A percentile compares a stretch with the other conserved stretches of the same genome.
phyloP scores from a whole-genome alignment of 2,888 invertebrate genomes.

The Macrostomum cliftonense region DNA sequence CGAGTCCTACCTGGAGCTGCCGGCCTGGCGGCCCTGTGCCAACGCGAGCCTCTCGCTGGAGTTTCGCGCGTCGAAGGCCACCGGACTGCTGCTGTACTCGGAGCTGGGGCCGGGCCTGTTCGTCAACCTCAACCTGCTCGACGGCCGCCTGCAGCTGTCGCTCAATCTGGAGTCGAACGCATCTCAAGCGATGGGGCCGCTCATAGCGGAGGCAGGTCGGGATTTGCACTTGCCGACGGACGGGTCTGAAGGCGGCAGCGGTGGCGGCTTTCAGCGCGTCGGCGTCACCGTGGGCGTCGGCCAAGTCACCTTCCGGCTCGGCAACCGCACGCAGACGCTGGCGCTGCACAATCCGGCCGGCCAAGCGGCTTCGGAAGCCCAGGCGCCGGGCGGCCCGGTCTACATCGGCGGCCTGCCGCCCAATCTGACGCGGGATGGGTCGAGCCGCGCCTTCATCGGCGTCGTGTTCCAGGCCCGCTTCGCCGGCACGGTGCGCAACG shows the following conservation, averaged over 20 bases:
- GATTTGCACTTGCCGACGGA: too few relatives aligned
- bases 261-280: too few relatives aligned
- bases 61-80: not conserved
- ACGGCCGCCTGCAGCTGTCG: not conserved
- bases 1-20: constrained; percentile 1
- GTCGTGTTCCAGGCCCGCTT: constrained; percentile 1
- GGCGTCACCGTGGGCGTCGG: too few relatives aligned
- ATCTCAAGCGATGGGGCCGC: too few relatives aligned
- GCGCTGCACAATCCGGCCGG: not conserved
- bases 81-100: constrained; percentile 1
- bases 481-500: constrained; percentile 1
- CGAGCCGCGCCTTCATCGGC: not conserved
- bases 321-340: too few relatives aligned
- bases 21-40: constrained; percentile 2
- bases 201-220: too few relatives aligned
- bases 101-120: not conserved
- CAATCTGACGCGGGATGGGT: not conserved
- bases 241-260: too few relatives aligned
- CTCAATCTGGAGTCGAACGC: not conserved
- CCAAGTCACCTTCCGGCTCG: too few relatives aligned
- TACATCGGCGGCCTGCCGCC: constrained; percentile 2
- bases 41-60: not conserved
- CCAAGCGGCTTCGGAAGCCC: not conserved
- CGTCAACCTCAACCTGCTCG: not conserved
- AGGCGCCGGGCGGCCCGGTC: not conserved